phyloP scores from a whole-genome alignment of 2,113 vertebrate genomes.

The Turnix velox region DNA sequence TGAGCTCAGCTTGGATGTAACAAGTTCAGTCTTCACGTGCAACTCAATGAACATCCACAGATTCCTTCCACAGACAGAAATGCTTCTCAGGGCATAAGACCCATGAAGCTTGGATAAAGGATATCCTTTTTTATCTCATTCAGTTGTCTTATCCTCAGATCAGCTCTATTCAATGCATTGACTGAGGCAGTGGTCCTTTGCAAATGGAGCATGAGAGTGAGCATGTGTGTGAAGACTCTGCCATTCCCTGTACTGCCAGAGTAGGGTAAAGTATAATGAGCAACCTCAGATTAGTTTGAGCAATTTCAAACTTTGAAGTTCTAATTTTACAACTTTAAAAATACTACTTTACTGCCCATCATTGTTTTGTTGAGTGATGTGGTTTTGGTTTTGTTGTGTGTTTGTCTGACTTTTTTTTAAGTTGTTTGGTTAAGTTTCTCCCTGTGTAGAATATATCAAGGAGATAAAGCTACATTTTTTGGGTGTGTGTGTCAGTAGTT shows the following conservation, averaged over 20 bases:
- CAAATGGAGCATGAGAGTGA: background rate
- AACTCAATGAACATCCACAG: background rate
- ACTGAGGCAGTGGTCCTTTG: background rate
- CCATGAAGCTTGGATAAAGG: background rate
- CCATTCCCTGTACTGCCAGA: background rate
- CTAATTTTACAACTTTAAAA: background rate
- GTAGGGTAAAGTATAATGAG: background rate
- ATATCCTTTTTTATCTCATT: background rate
- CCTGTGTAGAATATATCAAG: background rate
- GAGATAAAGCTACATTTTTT: background rate
- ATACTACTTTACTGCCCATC: background rate
- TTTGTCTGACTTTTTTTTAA: background rate
- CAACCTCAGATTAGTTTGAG: background rate
- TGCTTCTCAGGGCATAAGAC: background rate
- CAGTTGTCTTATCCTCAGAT: background rate
- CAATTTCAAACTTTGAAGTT: background rate
- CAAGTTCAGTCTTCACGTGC: background rate
- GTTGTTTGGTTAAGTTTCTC: background rate
- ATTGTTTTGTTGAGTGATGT: accelerated
- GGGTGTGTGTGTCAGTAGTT: background rate
- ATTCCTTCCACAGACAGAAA: background rate
- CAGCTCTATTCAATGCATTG: background rate
- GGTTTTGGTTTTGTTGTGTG: background rate
- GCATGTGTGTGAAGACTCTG: background rate
- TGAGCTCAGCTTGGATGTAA: background rate